phyloP scores from a whole-genome alignment of 2,888 invertebrate species.

The Microctonus hyperodae region DNA sequence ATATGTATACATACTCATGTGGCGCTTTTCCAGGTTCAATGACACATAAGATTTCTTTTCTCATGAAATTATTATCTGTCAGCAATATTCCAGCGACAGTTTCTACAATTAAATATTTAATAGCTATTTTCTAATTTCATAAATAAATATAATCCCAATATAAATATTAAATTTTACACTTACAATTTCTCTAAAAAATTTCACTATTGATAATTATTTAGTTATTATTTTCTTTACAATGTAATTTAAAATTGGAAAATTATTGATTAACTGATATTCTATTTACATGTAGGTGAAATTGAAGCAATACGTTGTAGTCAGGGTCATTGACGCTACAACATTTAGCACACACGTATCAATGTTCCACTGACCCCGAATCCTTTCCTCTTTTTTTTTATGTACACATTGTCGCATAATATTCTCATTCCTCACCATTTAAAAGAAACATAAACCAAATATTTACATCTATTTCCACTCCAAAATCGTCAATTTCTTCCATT shows the following conservation, averaged over 20 bases:
- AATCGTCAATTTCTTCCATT: slow-evolving; percentile 8
- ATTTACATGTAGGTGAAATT: not conserved
- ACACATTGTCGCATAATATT: slow-evolving; percentile 5
- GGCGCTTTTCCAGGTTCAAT: slow-evolving; percentile 36
- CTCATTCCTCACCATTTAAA: slow-evolving; percentile 13
- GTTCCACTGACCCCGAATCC: slow-evolving; percentile 58
- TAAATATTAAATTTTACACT: too few species aligned
- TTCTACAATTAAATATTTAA: not conserved
- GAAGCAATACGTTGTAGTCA: not conserved
- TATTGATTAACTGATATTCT: not conserved
- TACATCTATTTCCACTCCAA: not conserved
- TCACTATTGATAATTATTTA: not conserved
- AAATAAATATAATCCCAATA: too few species aligned
- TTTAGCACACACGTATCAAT: slow-evolving; percentile 55
- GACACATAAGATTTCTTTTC: slow-evolving; percentile 40
- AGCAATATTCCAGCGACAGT: not conserved
- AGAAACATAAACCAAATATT: not conserved
- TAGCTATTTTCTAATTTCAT: too few species aligned
- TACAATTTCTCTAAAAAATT: not conserved
- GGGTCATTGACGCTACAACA: slow-evolving; percentile 58
- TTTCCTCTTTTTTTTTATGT: slow-evolving; percentile 39
- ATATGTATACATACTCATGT: slow-evolving; percentile 4
- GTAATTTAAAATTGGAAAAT: not conserved
- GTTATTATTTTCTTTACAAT: not conserved
- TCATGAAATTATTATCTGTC: slow-evolving; percentile 20